Evolutionary conservation across 2,113 vertebrate genomes (phyloP), one percentile per base, ranked within the genome.

Genomic region (Machaerirhynchus nigripectus): DNA sequence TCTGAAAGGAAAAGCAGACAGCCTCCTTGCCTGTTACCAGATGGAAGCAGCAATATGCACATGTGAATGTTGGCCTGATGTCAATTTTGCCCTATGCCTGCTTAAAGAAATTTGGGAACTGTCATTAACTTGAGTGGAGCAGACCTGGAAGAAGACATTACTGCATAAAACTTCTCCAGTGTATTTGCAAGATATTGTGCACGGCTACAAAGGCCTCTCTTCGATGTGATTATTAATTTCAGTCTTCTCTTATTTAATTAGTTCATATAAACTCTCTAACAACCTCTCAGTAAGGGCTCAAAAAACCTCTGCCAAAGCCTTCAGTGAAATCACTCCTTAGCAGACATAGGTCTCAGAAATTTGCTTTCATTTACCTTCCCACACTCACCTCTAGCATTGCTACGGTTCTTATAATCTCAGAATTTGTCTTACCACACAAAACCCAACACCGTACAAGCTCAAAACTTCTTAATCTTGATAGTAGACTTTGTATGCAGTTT

Each of bases 211-310:
- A 81, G 39, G 11, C 17, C 14, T 60, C 39, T 73, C 23, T 94
- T 84, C 70, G 82, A 47, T 55, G 14, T n/a, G 44, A 69, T 91
- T 86, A 85, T 73, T 94, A 79, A 96, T 93, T 95, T 95, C n/a
- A 81, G 76, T 68, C 44, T 79, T 44, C 63, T 95, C 47, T 49
- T 73, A 86, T 61, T 65, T 44, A 71, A 71, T 44, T 46, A 52
- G 89, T 89, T 89, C 26, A 67, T 61, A 78, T 49, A 52, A 88
- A 33, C 10, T 49, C 55, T 80, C n/a, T 78, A 70, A 76, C 19
- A 82, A 23, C 40, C 40, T 87, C 68, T 82, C 64, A 50, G 33
- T 39, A 27, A 83, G 11, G 27, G 26, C 47, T 89, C 44, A 40
- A 59, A 75, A 90, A 85, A 44, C 18, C 17, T 84, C 75, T 96